These are phyloP conservation scores for Geothlypis trichas DNA, from an alignment of 2,113 vertebrate genomes.

Conservation along the genomic window DNA sequence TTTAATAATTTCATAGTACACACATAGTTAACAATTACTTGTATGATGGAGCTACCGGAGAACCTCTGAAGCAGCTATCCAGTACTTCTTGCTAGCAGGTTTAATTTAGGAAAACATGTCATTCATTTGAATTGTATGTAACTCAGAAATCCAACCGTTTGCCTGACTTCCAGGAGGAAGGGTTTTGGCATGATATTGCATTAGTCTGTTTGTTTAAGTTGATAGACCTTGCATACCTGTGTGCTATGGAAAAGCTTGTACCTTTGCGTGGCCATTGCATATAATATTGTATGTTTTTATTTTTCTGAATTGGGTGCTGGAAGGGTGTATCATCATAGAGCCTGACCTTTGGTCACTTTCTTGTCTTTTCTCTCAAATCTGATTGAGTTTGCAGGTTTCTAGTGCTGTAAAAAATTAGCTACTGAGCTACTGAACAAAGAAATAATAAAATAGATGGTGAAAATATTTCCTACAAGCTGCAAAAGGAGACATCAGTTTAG, in stretches of 20 bases:
- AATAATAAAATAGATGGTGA: not conserved
- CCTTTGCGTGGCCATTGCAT: not conserved
- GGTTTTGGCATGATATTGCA: not conserved
- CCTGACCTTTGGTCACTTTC: not conserved
- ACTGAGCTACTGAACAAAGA: not conserved
- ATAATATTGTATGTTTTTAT: not conserved
- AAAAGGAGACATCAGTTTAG: not conserved
- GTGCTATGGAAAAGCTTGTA: not conserved
- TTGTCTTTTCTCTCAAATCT: not conserved
- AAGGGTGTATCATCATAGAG: not conserved
- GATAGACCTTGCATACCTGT: not conserved
- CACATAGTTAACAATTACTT: not conserved
- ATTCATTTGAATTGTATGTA: not conserved
- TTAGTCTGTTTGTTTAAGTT: not conserved
- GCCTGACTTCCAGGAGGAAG: not conserved
- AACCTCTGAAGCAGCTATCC: not conserved
- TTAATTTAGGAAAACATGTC: not conserved
- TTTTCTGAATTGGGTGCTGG: not conserved
- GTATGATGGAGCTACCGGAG: not conserved
- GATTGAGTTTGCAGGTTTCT: not conserved
- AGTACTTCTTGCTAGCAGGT: not conserved
- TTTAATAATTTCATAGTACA: not conserved
- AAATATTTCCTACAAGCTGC: not conserved
- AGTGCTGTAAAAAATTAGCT: not conserved
- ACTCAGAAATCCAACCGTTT: not conserved